These are phyloP conservation scores for Lagenorhynchus albirostris DNA, from an alignment of 2,113 vertebrate genomes.

Conservation along the genomic window DNA sequence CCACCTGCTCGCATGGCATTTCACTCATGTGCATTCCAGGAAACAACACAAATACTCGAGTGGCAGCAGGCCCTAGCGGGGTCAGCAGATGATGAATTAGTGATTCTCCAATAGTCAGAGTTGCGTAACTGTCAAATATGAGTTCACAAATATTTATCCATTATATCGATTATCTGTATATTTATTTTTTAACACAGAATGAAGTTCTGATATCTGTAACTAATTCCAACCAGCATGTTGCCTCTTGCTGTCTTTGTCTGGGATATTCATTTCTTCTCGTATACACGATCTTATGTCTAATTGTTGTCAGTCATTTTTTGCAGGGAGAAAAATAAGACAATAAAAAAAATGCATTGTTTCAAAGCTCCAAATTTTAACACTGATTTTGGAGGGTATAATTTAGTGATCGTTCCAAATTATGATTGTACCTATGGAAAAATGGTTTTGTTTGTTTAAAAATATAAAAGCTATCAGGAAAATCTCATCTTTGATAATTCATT, in stretches of 20 bases:
- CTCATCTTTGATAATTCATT: neutral
- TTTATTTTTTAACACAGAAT: neutral
- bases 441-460: neutral
- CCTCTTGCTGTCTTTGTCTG: neutral
- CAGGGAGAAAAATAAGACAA: neutral
- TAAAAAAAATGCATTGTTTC: neutral
- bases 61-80: neutral
- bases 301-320: neutral
- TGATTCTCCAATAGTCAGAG: neutral
- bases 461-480: neutral
- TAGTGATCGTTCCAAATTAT: neutral
- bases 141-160: neutral
- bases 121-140: neutral
- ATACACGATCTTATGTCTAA: neutral
- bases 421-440: neutral
- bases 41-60: neutral
- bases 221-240: neutral
- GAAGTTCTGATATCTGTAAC: neutral
- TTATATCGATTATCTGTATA: neutral
- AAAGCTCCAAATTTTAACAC: neutral
- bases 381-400: neutral
- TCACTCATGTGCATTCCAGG: neutral
- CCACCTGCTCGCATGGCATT: constrained; percentile 29
- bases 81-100: neutral
- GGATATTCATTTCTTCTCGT: neutral